A percentile compares a stretch with the other conserved stretches of the same genome.
Conservation (phyloP, 2,888 invertebrate species). For the Leptogaster cylindrica region DNA sequence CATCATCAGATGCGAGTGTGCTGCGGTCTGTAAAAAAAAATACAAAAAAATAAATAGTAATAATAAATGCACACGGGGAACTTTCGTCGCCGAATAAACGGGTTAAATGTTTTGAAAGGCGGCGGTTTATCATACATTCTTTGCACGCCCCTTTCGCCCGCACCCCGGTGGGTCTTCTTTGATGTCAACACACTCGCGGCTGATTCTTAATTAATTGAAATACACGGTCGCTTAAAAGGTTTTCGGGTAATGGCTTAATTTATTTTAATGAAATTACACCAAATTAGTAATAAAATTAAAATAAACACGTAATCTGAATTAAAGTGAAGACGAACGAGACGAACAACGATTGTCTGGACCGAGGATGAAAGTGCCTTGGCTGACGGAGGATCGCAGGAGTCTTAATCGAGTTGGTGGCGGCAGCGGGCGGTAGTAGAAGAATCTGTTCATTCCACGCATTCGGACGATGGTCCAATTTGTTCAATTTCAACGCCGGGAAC, state of each 20-base stretch:
- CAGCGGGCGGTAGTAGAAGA: too few relatives aligned
- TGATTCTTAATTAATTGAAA: constrained; percentile 39
- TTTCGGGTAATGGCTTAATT: constrained; percentile 44
- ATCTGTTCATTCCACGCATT: too few relatives aligned
- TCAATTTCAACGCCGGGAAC: too few relatives aligned
- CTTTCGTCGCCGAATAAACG: not conserved
- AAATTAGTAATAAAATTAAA: constrained; percentile 46
- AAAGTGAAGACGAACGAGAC: constrained; percentile 31
- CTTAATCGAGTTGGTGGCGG: too few relatives aligned
- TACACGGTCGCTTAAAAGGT: constrained; percentile 38
- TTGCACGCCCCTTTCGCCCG: not conserved
- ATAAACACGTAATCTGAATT: constrained; percentile 45
- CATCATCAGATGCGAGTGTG: not conserved
- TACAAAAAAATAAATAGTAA: not conserved
- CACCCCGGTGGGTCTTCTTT: constrained; percentile 21
- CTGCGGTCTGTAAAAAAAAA: too few relatives aligned
- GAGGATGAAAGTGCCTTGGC: too few relatives aligned
- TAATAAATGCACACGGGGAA: constrained; percentile 6
- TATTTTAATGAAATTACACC: constrained; percentile 42
- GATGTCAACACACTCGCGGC: constrained; percentile 22
- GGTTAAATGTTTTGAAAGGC: not conserved
- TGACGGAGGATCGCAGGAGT: too few relatives aligned
- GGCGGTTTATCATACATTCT: constrained; percentile 14
- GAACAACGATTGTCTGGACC: constrained; percentile 15
- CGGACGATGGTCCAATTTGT: too few relatives aligned